phyloP scores from a whole-genome alignment of 2,113 vertebrate species.

The Isurus oxyrinchus region DNA sequence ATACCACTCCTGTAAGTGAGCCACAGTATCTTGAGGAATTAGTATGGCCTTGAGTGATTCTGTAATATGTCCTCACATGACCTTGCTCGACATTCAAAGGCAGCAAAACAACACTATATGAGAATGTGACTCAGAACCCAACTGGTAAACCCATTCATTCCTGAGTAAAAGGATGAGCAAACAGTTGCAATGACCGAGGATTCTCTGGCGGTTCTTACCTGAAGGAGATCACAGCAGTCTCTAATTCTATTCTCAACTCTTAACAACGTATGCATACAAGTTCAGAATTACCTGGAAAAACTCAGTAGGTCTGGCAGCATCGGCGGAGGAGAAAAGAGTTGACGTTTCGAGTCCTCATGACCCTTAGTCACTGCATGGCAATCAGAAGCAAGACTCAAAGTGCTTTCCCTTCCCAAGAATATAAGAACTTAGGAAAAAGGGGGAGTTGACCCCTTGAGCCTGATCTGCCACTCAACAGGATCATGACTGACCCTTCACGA shows the following conservation, averaged over 20 bases:
- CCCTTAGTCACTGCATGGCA: neutral
- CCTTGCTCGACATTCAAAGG: neutral
- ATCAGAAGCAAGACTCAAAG: neutral
- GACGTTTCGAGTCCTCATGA: too few relatives aligned
- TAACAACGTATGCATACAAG: neutral
- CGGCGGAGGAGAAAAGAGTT: too few relatives aligned
- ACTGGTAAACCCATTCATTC: neutral
- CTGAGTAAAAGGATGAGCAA: neutral
- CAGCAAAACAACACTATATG: neutral
- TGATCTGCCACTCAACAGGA: too few relatives aligned
- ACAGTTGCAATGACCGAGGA: neutral
- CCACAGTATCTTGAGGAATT: neutral
- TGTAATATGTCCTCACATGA: neutral
- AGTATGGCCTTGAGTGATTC: neutral
- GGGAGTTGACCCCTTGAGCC: too few relatives aligned
- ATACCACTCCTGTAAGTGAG: neutral
- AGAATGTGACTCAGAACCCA: neutral
- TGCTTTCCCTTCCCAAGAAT: too few relatives aligned
- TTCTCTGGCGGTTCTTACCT: neutral
- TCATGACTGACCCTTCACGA: too few relatives aligned
- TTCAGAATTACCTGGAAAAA: too few relatives aligned
- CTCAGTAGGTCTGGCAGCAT: too few relatives aligned
- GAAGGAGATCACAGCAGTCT: too few relatives aligned
- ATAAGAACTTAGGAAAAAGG: too few relatives aligned
- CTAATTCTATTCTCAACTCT: neutral